A percentile compares a stretch with the other conserved stretches of the same genome.
These are phyloP conservation scores for Pterophyllum scalare DNA, from an alignment of 2,113 vertebrate species.

Conservation along the genomic window DNA sequence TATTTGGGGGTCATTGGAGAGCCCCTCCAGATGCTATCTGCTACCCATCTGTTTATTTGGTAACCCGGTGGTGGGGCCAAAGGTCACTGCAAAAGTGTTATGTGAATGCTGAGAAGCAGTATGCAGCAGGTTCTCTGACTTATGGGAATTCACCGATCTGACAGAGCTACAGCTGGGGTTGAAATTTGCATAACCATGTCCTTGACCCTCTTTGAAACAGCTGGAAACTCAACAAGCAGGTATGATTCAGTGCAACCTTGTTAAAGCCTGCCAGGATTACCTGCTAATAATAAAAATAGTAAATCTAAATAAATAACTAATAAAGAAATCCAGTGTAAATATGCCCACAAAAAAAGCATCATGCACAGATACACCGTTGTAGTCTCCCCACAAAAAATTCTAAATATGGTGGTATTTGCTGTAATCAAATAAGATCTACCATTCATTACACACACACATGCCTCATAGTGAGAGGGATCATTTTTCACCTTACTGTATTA, in stretches of 20 bases:
- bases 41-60: constrained; percentile 58
- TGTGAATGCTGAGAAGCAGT: constrained; percentile 26
- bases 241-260: constrained; percentile 15
- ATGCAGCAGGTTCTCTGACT: constrained; percentile 23
- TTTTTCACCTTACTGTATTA: constrained; percentile 42
- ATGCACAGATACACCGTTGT: background rate
- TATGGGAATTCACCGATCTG: constrained; percentile 11
- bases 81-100: constrained; percentile 35
- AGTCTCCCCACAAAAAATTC: background rate
- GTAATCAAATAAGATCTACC: no score
- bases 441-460: no score
- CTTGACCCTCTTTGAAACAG: constrained; percentile 49
- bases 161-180: background rate
- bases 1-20: constrained; percentile 66
- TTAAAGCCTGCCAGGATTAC: background rate
- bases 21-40: constrained; percentile 62
- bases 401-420: no score
- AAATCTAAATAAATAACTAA: background rate
- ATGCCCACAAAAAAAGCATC: background rate
- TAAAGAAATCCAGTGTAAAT: background rate
- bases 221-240: constrained; percentile 19
- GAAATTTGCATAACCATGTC: constrained; percentile 19
- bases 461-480: constrained; percentile 6
- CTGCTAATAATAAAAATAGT: background rate
- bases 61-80: constrained; percentile 37